Conservation (phyloP, 2,888 invertebrate genomes). For the Hypercompe scribonia region DNA sequence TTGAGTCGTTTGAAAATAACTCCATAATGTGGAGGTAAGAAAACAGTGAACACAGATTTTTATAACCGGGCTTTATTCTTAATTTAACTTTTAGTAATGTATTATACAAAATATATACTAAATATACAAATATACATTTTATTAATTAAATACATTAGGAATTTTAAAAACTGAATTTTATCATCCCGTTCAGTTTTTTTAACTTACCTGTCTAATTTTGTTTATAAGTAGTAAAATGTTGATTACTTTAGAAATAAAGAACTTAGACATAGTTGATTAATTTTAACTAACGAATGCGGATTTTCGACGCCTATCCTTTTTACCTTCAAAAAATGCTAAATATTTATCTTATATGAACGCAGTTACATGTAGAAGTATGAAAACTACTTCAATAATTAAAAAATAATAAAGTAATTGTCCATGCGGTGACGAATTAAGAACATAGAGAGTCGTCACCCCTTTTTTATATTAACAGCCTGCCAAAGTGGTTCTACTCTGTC, state of each 20-base stretch:
- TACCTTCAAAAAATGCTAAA: neutral
- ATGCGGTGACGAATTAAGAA: too few species aligned
- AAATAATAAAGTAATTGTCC: too few species aligned
- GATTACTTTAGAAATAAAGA: constrained; percentile 1
- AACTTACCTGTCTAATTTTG: constrained; percentile 2
- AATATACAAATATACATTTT: neutral
- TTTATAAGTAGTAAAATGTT: neutral
- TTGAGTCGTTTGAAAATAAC: neutral
- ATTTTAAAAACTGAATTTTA: neutral
- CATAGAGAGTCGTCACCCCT: too few species aligned
- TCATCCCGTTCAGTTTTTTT: neutral
- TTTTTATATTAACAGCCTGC: too few species aligned
- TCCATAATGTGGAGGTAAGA: neutral
- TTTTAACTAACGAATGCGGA: neutral
- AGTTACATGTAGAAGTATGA: too few species aligned
- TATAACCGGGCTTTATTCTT: neutral
- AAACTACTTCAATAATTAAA: too few species aligned
- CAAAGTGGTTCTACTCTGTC: too few species aligned
- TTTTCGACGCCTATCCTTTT: neutral
- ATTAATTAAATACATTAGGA: neutral
- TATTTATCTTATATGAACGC: neutral
- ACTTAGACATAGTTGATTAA: neutral
- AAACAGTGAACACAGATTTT: neutral
- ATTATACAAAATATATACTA: neutral
- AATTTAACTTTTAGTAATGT: neutral